Percentiles rank a stretch among this genome's conserved stretches.
phyloP scores from a whole-genome alignment of 1,140 invertebrate genomes.

The Phenacoccus solenopsis region DNA sequence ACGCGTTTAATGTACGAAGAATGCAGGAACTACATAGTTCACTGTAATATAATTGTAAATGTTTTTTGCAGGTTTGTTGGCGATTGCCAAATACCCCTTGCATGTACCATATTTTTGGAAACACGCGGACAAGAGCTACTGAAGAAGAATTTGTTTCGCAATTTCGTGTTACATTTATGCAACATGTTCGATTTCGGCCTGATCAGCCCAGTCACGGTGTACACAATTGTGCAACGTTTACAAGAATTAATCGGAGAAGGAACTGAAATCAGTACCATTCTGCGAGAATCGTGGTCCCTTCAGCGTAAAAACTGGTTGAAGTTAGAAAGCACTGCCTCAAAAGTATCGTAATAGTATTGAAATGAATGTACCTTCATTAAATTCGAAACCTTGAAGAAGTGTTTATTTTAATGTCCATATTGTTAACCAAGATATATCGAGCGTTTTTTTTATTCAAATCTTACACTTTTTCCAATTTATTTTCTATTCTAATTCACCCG shows the following conservation, averaged over 20 bases:
- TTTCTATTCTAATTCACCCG: too few species aligned
- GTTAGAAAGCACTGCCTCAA: too few species aligned
- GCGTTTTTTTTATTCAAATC: too few species aligned
- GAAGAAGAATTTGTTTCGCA: conserved; percentile 78
- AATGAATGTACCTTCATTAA: too few species aligned
- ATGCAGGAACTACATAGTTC: conserved; percentile 25
- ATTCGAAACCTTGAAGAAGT: too few species aligned
- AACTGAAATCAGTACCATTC: conserved; percentile 24
- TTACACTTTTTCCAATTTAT: too few species aligned
- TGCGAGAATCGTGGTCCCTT: conserved; percentile 26
- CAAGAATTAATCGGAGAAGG: conserved; percentile 48
- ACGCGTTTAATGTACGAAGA: too few species aligned
- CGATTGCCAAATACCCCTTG: conserved; percentile 83
- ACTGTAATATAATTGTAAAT: too few species aligned
- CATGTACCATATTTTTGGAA: conserved; percentile 83
- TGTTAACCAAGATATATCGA: too few species aligned
- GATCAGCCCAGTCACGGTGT: conserved; percentile 71
- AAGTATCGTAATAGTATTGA: too few species aligned
- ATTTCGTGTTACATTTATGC: conserved; percentile 84
- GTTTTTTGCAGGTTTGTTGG: conserved; percentile 59
- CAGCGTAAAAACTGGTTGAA: conserved; percentile 26
- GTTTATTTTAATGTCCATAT: too few species aligned
- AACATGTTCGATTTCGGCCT: conserved; percentile 91
- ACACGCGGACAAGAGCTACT: conserved; percentile 69
- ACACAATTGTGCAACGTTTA: conserved; percentile 66